phyloP scores from a whole-genome alignment of 1,140 invertebrate species.

The Halesus radiatus region DNA sequence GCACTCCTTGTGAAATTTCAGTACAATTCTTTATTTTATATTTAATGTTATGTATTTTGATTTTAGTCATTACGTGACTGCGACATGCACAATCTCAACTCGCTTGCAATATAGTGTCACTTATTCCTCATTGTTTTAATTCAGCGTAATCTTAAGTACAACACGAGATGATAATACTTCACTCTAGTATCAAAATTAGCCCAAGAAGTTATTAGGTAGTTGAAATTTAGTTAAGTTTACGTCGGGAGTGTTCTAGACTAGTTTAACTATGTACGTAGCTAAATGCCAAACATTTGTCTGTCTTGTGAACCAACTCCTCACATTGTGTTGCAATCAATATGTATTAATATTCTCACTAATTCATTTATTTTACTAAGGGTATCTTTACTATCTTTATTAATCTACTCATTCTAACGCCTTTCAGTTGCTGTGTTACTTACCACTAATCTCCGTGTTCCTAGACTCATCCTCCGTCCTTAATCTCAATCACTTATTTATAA shows the following conservation, averaged over 20 bases:
- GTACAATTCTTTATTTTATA: conserved; percentile 57
- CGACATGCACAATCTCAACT: conserved; percentile 69
- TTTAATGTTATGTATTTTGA: conserved; percentile 48
- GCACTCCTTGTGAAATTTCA: conserved; percentile 58
- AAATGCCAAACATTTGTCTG: conserved; percentile 65
- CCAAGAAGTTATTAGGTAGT: conserved; percentile 71
- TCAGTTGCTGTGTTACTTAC: conserved; percentile 9
- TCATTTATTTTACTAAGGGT: neutral
- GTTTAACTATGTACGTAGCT: conserved; percentile 58
- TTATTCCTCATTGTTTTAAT: conserved; percentile 68
- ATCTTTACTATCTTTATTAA: conserved; percentile 1
- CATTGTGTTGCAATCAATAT: conserved; percentile 69
- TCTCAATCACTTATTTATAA: too few species aligned
- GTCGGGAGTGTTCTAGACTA: conserved; percentile 70
- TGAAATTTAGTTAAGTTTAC: conserved; percentile 71
- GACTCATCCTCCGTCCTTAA: neutral
- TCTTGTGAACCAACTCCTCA: conserved; percentile 61
- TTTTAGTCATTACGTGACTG: conserved; percentile 52
- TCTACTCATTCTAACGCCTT: conserved; percentile 50
- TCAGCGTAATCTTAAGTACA: conserved; percentile 72
- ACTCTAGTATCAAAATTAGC: conserved; percentile 72
- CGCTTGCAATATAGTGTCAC: conserved; percentile 71
- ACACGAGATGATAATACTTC: conserved; percentile 70
- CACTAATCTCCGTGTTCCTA: neutral
- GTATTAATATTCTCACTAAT: conserved; percentile 50